Evolutionary conservation across 2,888 invertebrate species (phyloP).

Genomic region (Drosophila pseudotakahashii): DNA sequence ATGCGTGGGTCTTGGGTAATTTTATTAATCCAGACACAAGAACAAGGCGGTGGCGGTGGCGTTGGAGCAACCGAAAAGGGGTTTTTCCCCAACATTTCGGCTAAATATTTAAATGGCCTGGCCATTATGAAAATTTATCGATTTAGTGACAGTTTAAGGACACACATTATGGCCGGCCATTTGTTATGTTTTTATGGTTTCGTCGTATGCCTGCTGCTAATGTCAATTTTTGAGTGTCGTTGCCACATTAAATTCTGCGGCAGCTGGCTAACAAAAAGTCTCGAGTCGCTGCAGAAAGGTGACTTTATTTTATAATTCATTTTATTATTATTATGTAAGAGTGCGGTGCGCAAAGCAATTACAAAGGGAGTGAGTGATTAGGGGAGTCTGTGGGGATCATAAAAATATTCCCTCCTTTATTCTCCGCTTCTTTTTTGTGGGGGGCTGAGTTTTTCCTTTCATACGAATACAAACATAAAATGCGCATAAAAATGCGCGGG

Average conservation of each 20-base stretch:
- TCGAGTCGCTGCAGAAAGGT: conserved; percentile 65
- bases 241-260: conserved; percentile 62
- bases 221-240: conserved; percentile 75
- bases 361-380: conserved; percentile 45
- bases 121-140: conserved; percentile 82
- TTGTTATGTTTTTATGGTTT: conserved; percentile 79
- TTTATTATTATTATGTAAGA: conserved; percentile 77
- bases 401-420: conserved; percentile 41
- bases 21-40: conserved; percentile 70
- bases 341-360: conserved; percentile 57
- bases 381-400: conserved; percentile 43
- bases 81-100: conserved; percentile 44
- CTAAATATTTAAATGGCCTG: conserved; percentile 79
- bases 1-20: conserved; percentile 67
- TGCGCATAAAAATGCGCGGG: conserved; percentile 73
- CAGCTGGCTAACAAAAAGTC: conserved; percentile 57
- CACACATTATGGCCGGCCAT: conserved; percentile 80
- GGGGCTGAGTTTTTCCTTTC: conserved; percentile 47
- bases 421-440: conserved; percentile 44
- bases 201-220: conserved; percentile 74
- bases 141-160: conserved; percentile 82
- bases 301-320: conserved; percentile 79
- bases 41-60: conserved; percentile 16
- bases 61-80: conserved; percentile 52
- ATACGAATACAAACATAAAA: conserved; percentile 75